phyloP scores from a whole-genome alignment of 2,113 vertebrate genomes.

The Dryoscopus gambensis region DNA sequence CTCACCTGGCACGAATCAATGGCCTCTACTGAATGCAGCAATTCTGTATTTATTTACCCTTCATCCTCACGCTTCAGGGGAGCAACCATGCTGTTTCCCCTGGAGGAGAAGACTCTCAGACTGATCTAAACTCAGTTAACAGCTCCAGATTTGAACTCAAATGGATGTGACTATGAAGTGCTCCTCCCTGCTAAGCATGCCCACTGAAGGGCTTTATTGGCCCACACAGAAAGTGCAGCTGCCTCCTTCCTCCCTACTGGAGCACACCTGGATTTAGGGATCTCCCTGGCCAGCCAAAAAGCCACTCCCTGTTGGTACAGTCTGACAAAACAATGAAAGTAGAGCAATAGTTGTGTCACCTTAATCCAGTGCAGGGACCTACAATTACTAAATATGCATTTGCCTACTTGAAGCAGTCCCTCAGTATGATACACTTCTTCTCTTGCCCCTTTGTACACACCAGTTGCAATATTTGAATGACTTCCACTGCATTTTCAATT shows the following conservation, averaged over 20 bases:
- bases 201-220: not conserved
- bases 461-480: not conserved
- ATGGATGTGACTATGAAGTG: fast-evolving
- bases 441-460: not conserved
- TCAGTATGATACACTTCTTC: not conserved
- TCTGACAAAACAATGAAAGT: not conserved
- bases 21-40: not conserved
- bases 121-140: not conserved
- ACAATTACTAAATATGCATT: not conserved
- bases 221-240: not conserved
- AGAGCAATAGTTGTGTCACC: not conserved
- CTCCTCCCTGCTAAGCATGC: not conserved
- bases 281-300: not conserved
- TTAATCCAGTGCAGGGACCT: not conserved
- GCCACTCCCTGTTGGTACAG: not conserved
- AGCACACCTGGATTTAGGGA: not conserved
- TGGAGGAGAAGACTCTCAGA: not conserved
- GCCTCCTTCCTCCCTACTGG: not conserved
- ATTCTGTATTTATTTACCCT: not conserved
- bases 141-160: not conserved
- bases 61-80: not conserved
- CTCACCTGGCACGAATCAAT: not conserved
- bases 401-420: not conserved
- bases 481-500: not conserved
- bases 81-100: not conserved